Conservation (phyloP, 2,797 vertebrate genomes). For the Gadopsis marmoratus region DNA sequence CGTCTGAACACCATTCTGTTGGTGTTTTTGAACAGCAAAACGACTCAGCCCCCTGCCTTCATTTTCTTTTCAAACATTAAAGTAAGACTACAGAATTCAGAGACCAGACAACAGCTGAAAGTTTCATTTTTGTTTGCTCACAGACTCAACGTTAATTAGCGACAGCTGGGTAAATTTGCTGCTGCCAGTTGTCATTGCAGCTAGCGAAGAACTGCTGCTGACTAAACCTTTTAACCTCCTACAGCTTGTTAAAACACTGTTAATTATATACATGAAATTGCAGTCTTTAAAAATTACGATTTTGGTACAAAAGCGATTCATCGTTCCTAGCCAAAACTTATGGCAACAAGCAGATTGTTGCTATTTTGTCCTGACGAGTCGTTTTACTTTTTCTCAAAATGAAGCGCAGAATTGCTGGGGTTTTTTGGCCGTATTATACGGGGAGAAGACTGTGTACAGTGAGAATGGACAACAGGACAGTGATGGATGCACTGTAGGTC, state of each 20-base stretch:
- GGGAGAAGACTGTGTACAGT: neutral
- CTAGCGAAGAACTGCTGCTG: neutral
- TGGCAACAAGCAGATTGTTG: neutral
- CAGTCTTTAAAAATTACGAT: neutral
- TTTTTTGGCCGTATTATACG: neutral
- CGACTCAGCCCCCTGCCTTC: neutral
- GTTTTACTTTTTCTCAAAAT: neutral
- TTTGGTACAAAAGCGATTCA: neutral
- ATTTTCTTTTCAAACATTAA: neutral
- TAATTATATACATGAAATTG: neutral
- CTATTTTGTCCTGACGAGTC: neutral
- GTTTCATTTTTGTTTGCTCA: neutral
- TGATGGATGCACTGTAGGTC: slow-evolving; percentile 35
- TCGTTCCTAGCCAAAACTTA: neutral
- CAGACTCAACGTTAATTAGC: slow-evolving; percentile 10
- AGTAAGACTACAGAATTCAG: neutral
- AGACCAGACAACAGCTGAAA: neutral
- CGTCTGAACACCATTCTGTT: neutral
- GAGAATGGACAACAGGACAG: neutral
- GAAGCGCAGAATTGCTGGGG: neutral
- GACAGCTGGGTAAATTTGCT: slow-evolving; percentile 9
- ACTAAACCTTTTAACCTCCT: slow-evolving; percentile 4
- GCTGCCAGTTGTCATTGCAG: slow-evolving; percentile 1
- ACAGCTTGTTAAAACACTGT: slow-evolving; percentile 6
- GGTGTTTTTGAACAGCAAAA: neutral